A percentile compares a stretch with the other conserved stretches of the same genome.
These are phyloP conservation scores for Pseudomyrmex dendroicus DNA, from an alignment of 1,140 invertebrate genomes.

Conservation along the genomic window DNA sequence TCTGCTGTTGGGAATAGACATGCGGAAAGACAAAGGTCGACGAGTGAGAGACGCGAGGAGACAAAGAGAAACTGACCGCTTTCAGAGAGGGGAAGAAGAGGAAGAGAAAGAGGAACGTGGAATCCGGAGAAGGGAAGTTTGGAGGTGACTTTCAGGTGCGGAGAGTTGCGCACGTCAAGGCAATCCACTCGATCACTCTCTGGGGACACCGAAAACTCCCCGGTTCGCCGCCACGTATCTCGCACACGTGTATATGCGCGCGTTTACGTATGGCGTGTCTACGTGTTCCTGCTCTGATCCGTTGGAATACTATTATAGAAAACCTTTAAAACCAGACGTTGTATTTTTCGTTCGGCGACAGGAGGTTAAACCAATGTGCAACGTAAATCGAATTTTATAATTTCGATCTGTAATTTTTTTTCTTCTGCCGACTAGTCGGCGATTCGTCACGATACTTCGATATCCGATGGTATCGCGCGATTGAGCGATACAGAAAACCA, in stretches of 20 bases:
- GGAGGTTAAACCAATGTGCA: background rate
- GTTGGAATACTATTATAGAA: conserved; percentile 29
- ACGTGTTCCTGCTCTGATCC: background rate
- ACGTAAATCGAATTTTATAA: conserved; percentile 18
- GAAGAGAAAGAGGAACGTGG: conserved; percentile 3
- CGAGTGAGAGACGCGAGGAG: background rate
- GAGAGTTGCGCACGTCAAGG: conserved; percentile 63
- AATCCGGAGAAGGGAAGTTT: conserved; percentile 32
- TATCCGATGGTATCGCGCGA: conserved; percentile 43
- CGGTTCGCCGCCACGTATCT: background rate
- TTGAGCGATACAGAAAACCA: conserved; percentile 43
- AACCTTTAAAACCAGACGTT: conserved; percentile 10
- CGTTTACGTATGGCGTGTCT: conserved; percentile 4
- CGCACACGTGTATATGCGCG: conserved; percentile 24
- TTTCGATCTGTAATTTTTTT: background rate
- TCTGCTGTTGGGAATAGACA: conserved; percentile 39
- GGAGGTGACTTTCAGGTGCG: conserved; percentile 58
- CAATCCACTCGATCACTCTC: conserved; percentile 67
- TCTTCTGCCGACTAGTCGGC: conserved; percentile 5
- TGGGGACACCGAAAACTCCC: conserved; percentile 37
- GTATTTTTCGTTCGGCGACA: background rate
- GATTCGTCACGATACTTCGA: conserved; percentile 56
- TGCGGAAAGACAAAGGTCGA: conserved; percentile 41
- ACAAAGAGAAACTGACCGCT: background rate
- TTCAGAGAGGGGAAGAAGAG: conserved; percentile 5